phyloP scores from a whole-genome alignment of 2,113 vertebrate genomes.

The Oryzias celebensis region DNA sequence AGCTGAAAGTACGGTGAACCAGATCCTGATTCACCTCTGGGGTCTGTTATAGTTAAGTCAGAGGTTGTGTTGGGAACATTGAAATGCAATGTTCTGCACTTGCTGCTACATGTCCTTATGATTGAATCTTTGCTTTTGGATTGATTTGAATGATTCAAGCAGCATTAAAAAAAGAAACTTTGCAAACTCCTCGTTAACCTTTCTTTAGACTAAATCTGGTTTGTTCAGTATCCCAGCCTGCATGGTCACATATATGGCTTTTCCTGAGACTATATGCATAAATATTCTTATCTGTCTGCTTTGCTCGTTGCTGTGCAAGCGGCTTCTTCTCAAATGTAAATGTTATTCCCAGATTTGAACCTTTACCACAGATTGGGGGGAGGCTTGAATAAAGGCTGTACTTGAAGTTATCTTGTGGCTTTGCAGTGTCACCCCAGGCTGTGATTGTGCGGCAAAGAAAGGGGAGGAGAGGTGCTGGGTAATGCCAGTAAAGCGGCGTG shows the following conservation, averaged over 20 bases:
- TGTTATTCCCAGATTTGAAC: constrained; percentile 26
- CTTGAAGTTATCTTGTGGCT: constrained; percentile 49
- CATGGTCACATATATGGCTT: constrained; percentile 43
- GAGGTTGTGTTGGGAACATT: no score
- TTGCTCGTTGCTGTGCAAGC: constrained; percentile 24
- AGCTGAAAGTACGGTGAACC: no score
- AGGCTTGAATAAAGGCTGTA: constrained; percentile 22
- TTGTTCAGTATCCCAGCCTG: constrained; percentile 63
- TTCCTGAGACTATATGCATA: constrained; percentile 33
- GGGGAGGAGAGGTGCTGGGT: constrained; percentile 33
- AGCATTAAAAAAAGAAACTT: no score
- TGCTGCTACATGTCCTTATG: no score
- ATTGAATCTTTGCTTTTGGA: no score
- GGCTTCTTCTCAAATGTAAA: constrained; percentile 37
- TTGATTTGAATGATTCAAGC: no score
- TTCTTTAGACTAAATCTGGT: constrained; percentile 49
- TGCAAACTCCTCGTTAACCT: no score
- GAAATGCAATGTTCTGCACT: no score
- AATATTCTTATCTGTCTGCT: constrained; percentile 18
- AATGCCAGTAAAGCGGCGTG: constrained; percentile 51
- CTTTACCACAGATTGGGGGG: constrained; percentile 15
- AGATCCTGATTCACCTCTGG: no score
- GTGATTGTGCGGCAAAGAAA: constrained; percentile 43
- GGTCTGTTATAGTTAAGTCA: no score
- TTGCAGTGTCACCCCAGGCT: constrained; percentile 44